Evolutionary conservation across 2,797 vertebrate genomes (phyloP).

Genomic region (Benthosema pterotum): DNA sequence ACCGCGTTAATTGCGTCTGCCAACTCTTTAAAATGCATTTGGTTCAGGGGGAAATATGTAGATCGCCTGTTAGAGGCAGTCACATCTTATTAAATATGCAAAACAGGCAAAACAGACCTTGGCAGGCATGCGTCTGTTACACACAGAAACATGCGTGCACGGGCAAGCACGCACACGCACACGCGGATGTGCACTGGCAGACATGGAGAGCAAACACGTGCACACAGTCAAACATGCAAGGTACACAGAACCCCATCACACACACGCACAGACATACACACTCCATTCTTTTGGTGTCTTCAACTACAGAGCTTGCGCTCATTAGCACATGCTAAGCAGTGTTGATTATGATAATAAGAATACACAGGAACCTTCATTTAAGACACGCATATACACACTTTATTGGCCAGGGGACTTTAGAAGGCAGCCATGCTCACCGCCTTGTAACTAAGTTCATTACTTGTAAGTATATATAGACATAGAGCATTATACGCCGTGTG

Average conservation of each 20-base stretch:
- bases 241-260: neutral
- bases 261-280: neutral
- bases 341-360: constrained; percentile 34
- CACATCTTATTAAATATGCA: constrained; percentile 59
- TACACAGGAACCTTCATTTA: constrained; percentile 25
- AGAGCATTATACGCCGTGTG: neutral
- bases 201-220: too few species aligned
- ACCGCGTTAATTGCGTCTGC: constrained; percentile 51
- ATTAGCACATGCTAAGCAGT: constrained; percentile 27
- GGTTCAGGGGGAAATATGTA: constrained; percentile 61
- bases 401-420: constrained; percentile 3
- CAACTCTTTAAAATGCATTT: constrained; percentile 68
- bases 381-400: constrained; percentile 3
- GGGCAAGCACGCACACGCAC: too few species aligned
- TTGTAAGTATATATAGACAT: neutral
- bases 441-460: constrained; percentile 17
- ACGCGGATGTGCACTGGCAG: too few species aligned
- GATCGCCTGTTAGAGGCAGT: constrained; percentile 56
- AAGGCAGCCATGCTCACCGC: neutral
- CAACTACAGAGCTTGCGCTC: constrained; percentile 21
- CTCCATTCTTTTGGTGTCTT: constrained; percentile 3
- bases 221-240: neutral
- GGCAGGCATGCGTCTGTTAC: constrained; percentile 20
- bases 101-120: constrained; percentile 53
- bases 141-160: neutral